Evolutionary conservation across 2,888 invertebrate species (phyloP).

Genomic region (Cinara cedri): DNA sequence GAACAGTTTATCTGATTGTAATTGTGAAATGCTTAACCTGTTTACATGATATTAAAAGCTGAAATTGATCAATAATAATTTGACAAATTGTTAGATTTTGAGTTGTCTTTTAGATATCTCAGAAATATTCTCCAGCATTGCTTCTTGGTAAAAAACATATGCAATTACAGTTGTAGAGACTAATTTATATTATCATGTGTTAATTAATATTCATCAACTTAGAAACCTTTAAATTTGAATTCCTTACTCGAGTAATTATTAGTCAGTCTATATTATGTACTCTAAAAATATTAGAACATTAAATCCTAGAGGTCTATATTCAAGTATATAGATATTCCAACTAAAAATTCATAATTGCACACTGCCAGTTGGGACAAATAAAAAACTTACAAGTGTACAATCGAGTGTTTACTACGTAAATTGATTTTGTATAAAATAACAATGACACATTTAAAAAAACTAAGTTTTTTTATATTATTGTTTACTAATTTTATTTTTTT

Average conservation of each 20-base stretch:
- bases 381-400: slow-evolving; percentile 40
- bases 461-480: background rate
- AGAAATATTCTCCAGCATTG: slow-evolving; percentile 38
- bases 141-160: slow-evolving; percentile 46
- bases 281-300: slow-evolving; percentile 42
- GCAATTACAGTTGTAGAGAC: slow-evolving; percentile 30
- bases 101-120: slow-evolving; percentile 65
- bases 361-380: slow-evolving; percentile 44
- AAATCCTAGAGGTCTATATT: slow-evolving; percentile 50
- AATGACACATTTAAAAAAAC: slow-evolving; percentile 35
- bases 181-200: slow-evolving; percentile 30
- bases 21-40: slow-evolving; percentile 49
- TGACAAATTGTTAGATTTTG: slow-evolving; percentile 81
- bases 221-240: slow-evolving; percentile 23
- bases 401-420: slow-evolving; percentile 25
- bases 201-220: slow-evolving; percentile 46
- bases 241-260: slow-evolving; percentile 33
- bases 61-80: slow-evolving; percentile 72
- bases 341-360: slow-evolving; percentile 43
- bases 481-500: slow-evolving; percentile 32
- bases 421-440: slow-evolving; percentile 46
- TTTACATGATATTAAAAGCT: slow-evolving; percentile 70
- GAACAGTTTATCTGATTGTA: slow-evolving; percentile 38
- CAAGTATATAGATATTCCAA: slow-evolving; percentile 44
- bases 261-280: slow-evolving; percentile 34